A percentile compares a stretch with the other conserved stretches of the same genome.
These are phyloP conservation scores for Zapus hudsonius DNA, from an alignment of 2,113 vertebrate genomes.

Conservation along the genomic window DNA sequence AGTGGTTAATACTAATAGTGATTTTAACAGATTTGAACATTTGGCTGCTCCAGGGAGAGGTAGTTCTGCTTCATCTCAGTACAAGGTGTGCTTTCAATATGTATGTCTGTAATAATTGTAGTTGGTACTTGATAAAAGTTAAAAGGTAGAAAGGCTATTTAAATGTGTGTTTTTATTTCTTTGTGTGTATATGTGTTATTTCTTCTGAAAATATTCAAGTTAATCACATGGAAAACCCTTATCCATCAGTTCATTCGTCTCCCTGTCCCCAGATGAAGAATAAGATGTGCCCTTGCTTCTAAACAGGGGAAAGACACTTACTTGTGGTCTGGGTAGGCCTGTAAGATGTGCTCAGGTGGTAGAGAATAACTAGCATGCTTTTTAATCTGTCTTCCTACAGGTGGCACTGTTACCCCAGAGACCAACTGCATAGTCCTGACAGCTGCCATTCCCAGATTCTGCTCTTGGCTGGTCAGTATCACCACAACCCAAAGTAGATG, in stretches of 20 bases:
- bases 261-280: background rate
- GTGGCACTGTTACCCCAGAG: slow-evolving; percentile 92
- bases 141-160: background rate
- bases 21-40: background rate
- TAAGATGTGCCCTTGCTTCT: background rate
- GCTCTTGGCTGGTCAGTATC: slow-evolving; percentile 93
- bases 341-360: background rate
- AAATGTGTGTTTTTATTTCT: background rate
- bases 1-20: background rate
- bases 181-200: no score
- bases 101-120: background rate
- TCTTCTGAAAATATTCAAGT: slow-evolving; percentile 16
- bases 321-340: background rate
- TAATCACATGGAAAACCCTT: background rate
- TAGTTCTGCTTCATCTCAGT: background rate
- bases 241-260: background rate
- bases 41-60: background rate
- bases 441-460: slow-evolving; percentile 89
- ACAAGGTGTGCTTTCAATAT: background rate
- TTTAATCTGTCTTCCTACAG: slow-evolving; percentile 86
- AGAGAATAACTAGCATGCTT: slow-evolving; percentile 48
- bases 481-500: background rate
- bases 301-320: background rate
- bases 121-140: slow-evolving; percentile 48
- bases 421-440: slow-evolving; percentile 92